Evolutionary conservation across 2,113 vertebrate genomes (phyloP), one percentile per base, ranked within the genome.

Genomic region (Chitala chitala): DNA sequence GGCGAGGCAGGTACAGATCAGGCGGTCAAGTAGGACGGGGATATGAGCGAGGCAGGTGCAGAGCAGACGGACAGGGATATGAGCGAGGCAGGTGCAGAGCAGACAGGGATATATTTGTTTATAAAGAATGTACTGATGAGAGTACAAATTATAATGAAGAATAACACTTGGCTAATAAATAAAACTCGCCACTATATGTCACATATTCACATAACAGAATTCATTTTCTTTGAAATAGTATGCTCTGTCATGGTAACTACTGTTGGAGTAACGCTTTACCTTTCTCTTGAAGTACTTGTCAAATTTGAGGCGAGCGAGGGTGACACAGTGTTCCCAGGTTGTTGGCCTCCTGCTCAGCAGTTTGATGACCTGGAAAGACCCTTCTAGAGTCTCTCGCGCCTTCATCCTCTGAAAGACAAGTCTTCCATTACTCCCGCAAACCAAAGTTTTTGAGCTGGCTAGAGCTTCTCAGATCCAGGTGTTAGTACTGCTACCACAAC

Each of bases 271-370:
- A 50, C 5, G 10, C 29, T 80, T 78, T 86, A 98, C 97, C 95
- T 99, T 99, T 88, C 93, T 96, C 81, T 93, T 97, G 85, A 98
- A 99, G 86, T 99, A 99, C 75, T 99, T 99, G 79, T 99, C 96
- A 83, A 99, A 99, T 82, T 99, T 99, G 76, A 94, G 83, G 87
- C 96, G 94, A 78, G 94, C 95, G 71, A 96, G 76, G 68, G 89
- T 73, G 68, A 99, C 82, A 83, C 97, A 99, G 0, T 98, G 93
- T 42, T 87, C 83, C 96, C 95, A 98, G 58, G 79, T 91, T 77
- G 88, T 89, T 2, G 96, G 97, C 84, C 95, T 92, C 85, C 92
- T 91, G 83, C 90, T 95, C 26, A 99, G 90, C 76, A 94, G 89
- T 82, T 99, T 99, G 81, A 98, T 91, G 82, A 94, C 96, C 86